phyloP scores from a whole-genome alignment of 2,113 vertebrate species.

The Lamprotornis superbus region DNA sequence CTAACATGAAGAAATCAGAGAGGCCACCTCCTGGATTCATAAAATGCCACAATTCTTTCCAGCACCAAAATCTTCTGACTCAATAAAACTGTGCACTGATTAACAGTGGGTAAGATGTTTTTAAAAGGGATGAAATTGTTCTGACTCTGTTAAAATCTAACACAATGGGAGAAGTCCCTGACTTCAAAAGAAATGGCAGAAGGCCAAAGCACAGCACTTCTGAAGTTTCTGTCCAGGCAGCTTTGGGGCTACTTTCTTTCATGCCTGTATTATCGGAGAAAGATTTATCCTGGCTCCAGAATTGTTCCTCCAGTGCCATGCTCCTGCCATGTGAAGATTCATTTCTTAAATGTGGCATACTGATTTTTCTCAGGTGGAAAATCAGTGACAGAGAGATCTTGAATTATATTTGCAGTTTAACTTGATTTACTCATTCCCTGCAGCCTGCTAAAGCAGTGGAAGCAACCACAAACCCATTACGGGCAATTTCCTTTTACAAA shows the following conservation, averaged over 20 bases:
- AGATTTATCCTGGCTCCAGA: neutral
- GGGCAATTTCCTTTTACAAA: neutral
- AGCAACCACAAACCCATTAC: neutral
- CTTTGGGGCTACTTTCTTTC: neutral
- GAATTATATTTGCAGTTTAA: neutral
- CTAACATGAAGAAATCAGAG: neutral
- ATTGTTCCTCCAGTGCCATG: neutral
- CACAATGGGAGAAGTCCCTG: neutral
- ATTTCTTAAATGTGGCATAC: neutral
- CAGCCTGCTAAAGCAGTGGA: neutral
- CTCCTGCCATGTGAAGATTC: neutral
- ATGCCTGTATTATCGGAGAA: neutral
- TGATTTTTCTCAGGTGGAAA: neutral
- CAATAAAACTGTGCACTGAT: neutral
- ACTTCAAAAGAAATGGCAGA: neutral
- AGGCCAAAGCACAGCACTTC: neutral
- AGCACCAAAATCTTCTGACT: neutral
- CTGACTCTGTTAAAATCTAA: neutral
- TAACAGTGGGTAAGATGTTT: neutral
- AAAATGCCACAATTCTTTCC: neutral
- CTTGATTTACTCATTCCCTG: neutral
- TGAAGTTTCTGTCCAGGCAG: neutral
- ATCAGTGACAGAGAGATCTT: neutral
- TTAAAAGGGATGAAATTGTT: neutral
- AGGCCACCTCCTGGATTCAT: neutral